phyloP scores from a whole-genome alignment of 2,113 vertebrate species.

The Telmatochromis sp. region DNA sequence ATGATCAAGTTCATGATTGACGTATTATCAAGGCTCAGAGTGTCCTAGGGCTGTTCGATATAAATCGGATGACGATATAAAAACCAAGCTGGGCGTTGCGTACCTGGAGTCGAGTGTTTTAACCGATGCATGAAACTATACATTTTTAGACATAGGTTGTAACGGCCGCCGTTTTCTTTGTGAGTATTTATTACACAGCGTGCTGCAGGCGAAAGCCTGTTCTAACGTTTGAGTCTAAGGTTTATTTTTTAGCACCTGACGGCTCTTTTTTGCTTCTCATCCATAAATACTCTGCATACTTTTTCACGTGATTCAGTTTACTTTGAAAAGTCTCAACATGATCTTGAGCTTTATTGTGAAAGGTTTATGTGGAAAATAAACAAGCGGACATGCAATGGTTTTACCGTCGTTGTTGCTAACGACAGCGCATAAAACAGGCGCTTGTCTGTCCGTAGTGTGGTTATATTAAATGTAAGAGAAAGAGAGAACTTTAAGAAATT shows the following conservation, averaged over 20 bases:
- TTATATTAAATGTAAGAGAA: background rate
- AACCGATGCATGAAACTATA: fast-evolving
- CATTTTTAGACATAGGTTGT: background rate
- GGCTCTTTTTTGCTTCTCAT: background rate
- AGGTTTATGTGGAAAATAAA: background rate
- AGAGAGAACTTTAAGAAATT: background rate
- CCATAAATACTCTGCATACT: background rate
- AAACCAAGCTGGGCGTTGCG: fast-evolving
- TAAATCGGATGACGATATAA: background rate
- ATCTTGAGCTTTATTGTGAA: background rate
- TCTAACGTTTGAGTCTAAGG: background rate
- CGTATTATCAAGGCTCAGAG: background rate
- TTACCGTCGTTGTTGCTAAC: fast-evolving
- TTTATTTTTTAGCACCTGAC: background rate
- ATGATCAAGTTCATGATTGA: background rate
- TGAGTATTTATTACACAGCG: background rate
- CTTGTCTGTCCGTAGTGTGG: background rate
- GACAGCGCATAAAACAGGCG: fast-evolving
- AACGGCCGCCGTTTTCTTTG: fast-evolving
- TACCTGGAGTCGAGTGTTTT: background rate
- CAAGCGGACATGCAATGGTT: fast-evolving
- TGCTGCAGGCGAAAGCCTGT: background rate
- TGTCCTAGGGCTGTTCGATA: background rate
- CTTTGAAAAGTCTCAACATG: background rate
- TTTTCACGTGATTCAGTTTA: background rate